Base-by-base conservation (phyloP, 1,140 invertebrate genomes). In the Agrypnia vestita region DNA sequence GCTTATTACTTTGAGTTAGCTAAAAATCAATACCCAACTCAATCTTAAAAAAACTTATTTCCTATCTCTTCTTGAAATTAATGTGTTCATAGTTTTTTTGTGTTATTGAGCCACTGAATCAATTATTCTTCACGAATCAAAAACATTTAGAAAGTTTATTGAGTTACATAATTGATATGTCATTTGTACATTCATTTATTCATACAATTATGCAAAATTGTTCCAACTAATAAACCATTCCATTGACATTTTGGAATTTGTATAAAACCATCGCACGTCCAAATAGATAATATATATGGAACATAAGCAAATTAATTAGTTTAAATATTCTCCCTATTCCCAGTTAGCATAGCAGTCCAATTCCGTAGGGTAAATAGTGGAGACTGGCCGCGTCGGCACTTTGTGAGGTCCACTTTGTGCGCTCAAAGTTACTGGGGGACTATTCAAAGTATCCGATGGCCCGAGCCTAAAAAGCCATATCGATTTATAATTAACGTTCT, bases 341-440 rank as follows among this genome's bases (percentile, higher is more conserved):
- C 15, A 15, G 64, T 25, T 49, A 35, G 25, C 25, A 35, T 35
- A 35, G 35, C 43, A 51, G 47, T 78, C 51, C 76, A 78, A 78
- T 78, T 78, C 47, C 76, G 51, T 43, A 44, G 76, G 44, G 59
- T 49, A 78, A 78, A 78, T 78, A 78, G 59, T 78, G 76, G 67
- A 15, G 25, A 53, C 9, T 59, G 61, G 76, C 49, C 61, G 59
- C 17, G 62, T 78, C 21, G 64, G 53, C 67, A 79, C n/a, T 79
- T 73, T 47, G 19, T 56, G 19, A n/a, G 71, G 71, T 35, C 25
- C 67, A 71, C 67, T 44, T 44, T 15, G 67, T 12, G 8, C 43
- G 15, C n/a, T 25, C 25, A 35, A 35, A 35, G 25, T 35, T 35
- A 35, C 25, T 35, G 6, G 25, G 25, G 25, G 25, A 35, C 25